phyloP scores from a whole-genome alignment of 2,797 vertebrate species.

The Xenopus petersii region DNA sequence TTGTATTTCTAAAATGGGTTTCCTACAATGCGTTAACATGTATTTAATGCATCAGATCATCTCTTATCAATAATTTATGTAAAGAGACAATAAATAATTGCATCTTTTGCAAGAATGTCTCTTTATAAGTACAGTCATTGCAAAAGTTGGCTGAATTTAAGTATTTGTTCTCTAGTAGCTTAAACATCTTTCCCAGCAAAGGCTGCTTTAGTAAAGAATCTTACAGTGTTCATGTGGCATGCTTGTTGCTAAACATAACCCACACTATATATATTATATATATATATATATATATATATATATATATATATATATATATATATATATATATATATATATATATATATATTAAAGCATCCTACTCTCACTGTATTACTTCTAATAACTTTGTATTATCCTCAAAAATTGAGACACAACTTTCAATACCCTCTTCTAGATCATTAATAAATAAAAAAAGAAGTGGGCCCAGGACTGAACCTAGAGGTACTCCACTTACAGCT shows the following conservation, averaged over 20 bases:
- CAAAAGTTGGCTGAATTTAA: too few relatives aligned
- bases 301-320: background rate
- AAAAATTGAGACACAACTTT: conserved; percentile 3
- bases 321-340: background rate
- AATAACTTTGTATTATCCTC: background rate
- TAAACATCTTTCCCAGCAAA: too few relatives aligned
- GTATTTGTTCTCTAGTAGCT: too few relatives aligned
- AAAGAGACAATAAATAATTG: too few relatives aligned
- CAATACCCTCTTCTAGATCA: conserved; percentile 5
- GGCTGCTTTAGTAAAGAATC: too few relatives aligned
- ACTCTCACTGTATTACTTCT: background rate
- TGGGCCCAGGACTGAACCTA: conserved; percentile 2
- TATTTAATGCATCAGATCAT: too few relatives aligned
- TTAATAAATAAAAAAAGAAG: conserved; percentile 3
- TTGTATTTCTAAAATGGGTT: too few relatives aligned
- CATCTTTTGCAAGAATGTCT: too few relatives aligned
- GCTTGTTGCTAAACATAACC: background rate
- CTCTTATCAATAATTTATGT: too few relatives aligned
- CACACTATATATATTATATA: background rate
- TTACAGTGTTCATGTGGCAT: background rate
- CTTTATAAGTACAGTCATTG: too few relatives aligned
- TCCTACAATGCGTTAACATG: too few relatives aligned
- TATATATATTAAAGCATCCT: background rate
- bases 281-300: background rate
- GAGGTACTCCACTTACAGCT: conserved; percentile 1